These are phyloP conservation scores for Tokudaia muenninki DNA, from an alignment of 2,797 vertebrate species.

Conservation along the genomic window DNA sequence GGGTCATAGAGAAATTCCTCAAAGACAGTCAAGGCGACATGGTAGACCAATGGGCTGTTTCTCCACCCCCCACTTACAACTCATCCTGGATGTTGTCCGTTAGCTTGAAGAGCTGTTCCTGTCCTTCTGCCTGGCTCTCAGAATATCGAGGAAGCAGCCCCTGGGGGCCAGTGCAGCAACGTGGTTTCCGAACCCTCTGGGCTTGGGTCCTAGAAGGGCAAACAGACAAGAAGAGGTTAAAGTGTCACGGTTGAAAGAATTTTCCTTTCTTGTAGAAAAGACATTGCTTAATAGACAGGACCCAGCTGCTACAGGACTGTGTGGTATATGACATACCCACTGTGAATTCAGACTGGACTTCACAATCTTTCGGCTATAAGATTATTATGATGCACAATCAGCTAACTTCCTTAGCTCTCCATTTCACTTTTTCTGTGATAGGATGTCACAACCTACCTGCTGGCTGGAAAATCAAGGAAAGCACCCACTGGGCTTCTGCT, in stretches of 20 bases:
- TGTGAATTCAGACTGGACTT: background rate
- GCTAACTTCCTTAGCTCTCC: too few relatives aligned
- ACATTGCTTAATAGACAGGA: background rate
- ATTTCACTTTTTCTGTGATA: background rate
- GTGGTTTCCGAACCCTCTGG: constrained; percentile 93
- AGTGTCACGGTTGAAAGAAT: background rate
- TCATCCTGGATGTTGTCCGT: constrained; percentile 97
- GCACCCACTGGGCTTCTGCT: background rate
- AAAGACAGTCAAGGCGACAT: background rate
- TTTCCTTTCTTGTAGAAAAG: background rate
- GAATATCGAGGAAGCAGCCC: constrained; percentile 95
- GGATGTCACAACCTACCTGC: background rate
- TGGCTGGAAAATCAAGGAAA: background rate
- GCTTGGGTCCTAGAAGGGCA: constrained; percentile 89
- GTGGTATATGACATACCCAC: background rate
- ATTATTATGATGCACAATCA: background rate
- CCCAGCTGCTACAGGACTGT: accelerated
- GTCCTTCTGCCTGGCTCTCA: constrained; percentile 94
- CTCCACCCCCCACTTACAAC: constrained; percentile 91
- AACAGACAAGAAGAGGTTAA: background rate
- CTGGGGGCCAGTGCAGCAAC: constrained; percentile 96
- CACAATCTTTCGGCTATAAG: background rate
- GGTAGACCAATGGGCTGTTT: background rate
- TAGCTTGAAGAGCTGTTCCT: constrained; percentile 97
- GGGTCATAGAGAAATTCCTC: background rate